Percentiles rank a stretch among this genome's conserved stretches.
Evolutionary conservation across 2,113 vertebrate genomes (phyloP).

Genomic region (Syrmaticus mikado): DNA sequence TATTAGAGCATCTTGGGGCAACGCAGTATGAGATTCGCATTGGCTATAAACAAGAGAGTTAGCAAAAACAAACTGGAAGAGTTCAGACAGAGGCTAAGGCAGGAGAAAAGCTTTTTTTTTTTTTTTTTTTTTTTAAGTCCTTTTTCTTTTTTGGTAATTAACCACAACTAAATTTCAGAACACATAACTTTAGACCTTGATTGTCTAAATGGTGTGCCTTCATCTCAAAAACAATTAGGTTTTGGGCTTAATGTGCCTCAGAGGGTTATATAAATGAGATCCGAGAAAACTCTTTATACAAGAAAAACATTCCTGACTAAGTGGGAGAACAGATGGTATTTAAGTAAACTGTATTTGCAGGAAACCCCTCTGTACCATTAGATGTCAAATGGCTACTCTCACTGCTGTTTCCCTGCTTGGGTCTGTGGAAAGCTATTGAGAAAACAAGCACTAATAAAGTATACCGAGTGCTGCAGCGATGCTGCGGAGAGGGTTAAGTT

Average conservation of each 20-base stretch:
- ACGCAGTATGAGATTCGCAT: not conserved
- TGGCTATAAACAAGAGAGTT: constrained; percentile 30
- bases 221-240: not conserved
- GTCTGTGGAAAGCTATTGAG: not conserved
- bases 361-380: not conserved
- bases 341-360: constrained; percentile 49
- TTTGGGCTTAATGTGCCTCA: constrained; percentile 16
- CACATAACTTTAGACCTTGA: not conserved
- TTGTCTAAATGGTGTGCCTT: not conserved
- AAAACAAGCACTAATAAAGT: not conserved
- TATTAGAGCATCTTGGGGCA: constrained; percentile 5
- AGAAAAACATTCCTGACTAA: constrained; percentile 29
- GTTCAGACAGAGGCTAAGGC: constrained; percentile 11
- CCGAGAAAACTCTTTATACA: not conserved
- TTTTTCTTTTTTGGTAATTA: not conserved
- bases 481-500: not conserved
- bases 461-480: not conserved
- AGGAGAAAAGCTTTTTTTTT: not conserved
- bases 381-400: constrained; percentile 51
- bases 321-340: constrained; percentile 56
- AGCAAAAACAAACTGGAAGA: constrained; percentile 12
- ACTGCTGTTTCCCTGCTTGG: not conserved
- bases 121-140: not conserved
- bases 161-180: not conserved
- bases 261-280: constrained; percentile 18